A percentile compares a stretch with the other conserved stretches of the same genome.
These are phyloP conservation scores for Nomada goodeniana DNA, from an alignment of 2,888 invertebrate species.

Conservation along the genomic window DNA sequence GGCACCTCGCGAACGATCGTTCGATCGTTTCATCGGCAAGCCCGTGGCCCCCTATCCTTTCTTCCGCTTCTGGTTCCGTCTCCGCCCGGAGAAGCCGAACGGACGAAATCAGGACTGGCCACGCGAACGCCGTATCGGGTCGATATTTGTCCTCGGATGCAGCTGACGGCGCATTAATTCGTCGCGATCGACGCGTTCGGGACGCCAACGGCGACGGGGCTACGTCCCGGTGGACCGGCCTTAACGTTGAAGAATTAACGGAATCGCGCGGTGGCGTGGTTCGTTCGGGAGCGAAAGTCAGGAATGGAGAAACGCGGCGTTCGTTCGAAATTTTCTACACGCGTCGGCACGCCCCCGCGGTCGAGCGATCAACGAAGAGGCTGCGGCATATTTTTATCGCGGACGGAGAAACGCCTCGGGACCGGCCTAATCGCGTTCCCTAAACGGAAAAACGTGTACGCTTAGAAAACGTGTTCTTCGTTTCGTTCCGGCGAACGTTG, in stretches of 20 bases:
- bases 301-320: background rate
- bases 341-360: no score
- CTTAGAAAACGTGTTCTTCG: slow-evolving; percentile 20
- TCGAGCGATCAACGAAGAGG: background rate
- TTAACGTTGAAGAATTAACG: background rate
- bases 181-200: slow-evolving; percentile 41
- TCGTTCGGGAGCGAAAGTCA: background rate
- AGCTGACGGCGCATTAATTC: slow-evolving; percentile 30
- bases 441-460: slow-evolving; percentile 26
- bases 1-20: no score
- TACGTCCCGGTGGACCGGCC: slow-evolving; percentile 10
- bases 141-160: slow-evolving; percentile 50
- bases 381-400: slow-evolving; percentile 35
- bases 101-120: background rate
- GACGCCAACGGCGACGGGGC: background rate
- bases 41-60: no score
- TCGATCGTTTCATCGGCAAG: no score
- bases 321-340: background rate
- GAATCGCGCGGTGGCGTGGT: background rate
- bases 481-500: background rate
- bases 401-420: slow-evolving; percentile 21
- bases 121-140: slow-evolving; percentile 31
- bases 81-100: background rate
- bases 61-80: no score
- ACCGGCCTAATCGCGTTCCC: slow-evolving; percentile 34